Evolutionary conservation across 2,797 vertebrate genomes (phyloP), one percentile per base, ranked within the genome.

Genomic region (Rhinophrynus dorsalis): DNA sequence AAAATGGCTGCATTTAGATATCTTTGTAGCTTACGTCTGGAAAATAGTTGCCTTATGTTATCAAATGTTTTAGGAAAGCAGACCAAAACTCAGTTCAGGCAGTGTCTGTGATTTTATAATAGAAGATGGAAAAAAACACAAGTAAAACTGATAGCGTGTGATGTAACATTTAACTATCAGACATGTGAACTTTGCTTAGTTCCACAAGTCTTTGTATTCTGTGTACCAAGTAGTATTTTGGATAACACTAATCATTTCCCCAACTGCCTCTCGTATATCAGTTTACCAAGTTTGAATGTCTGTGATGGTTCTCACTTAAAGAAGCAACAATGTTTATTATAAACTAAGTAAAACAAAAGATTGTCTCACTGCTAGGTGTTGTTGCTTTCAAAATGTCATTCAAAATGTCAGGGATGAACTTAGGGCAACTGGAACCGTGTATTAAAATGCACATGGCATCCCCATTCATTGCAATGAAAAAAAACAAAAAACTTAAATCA

Each of bases 41-140:
- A 21, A 26, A 50, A 50, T 50, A 26, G 47, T 9, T 51, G 24
- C 13, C 15, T 51, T 12, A 7, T 51, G 13, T 27, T 27, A 26
- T 6, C 13, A 51, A 51, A 27, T 24, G 3, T 21, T n/a, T 26
- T 1, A 24, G 45, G 20, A 24, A 8, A 48, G 5, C 45, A 35
- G 10, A 2, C 5, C 5, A 48, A 6, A 7, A 24, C 45, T 27
- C 21, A 27, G 9, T 2, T 6, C 9, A 44, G 12, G 13, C 13
- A 27, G 23, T 12, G 5, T 10, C 6, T 27, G 47, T 10, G 6
- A 23, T n/a, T 9, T 21, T 26, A n/a, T 12, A 26, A 2, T 17
- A n/a, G 7, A 13, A 29, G n/a, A 48, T 67, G 54, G 42, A 57
- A 33, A 67, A 48, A 50, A 8, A 9, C 30, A 47, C 44, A 62